These are phyloP conservation scores for Heliconius melpomene DNA, from an alignment of 1,140 invertebrate species.

Conservation along the genomic window DNA sequence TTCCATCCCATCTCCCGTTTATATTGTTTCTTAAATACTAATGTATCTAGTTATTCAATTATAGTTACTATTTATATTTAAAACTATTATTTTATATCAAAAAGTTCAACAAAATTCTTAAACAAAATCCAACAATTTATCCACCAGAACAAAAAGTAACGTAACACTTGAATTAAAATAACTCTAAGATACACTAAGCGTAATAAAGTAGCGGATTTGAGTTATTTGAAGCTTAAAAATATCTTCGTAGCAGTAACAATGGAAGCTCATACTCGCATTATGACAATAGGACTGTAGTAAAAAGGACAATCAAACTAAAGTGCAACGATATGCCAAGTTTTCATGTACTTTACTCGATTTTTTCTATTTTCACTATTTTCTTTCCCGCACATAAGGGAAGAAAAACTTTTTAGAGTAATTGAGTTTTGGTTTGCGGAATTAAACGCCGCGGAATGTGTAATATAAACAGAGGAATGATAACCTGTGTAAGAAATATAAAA, in stretches of 20 bases:
- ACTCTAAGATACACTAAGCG: neutral
- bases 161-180: constrained; percentile 2
- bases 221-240: constrained; percentile 13
- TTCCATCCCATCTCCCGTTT: no score
- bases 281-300: constrained; percentile 14
- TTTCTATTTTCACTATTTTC: neutral
- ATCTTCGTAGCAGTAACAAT: neutral
- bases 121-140: neutral
- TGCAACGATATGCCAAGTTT: constrained; percentile 2
- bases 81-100: no score
- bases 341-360: neutral
- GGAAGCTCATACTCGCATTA: neutral
- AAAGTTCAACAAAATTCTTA: no score
- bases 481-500: no score
- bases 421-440: no score
- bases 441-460: no score
- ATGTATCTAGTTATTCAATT: no score
- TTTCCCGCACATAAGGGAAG: no score
- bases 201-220: neutral
- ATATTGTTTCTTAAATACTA: no score
- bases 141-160: neutral
- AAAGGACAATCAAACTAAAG: constrained; percentile 13
- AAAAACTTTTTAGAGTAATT: no score
- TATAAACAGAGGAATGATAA: no score
- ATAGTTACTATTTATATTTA: no score